Evolutionary conservation across 2,797 vertebrate species (phyloP).

Genomic region (Manis javanica): DNA sequence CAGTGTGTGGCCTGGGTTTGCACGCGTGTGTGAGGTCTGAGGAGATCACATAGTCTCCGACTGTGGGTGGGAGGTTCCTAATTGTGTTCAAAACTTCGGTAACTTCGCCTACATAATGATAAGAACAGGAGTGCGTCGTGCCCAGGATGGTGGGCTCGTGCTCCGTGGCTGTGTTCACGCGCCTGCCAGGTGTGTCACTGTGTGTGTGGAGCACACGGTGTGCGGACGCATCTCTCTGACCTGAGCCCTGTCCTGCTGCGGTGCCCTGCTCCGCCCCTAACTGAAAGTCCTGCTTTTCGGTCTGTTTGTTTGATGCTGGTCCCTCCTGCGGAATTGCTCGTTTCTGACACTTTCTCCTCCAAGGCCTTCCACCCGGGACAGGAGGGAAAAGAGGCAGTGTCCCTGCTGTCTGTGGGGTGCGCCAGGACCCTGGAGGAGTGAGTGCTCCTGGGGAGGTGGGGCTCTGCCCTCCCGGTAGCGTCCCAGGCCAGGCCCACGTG

Average conservation of each 20-base stretch:
- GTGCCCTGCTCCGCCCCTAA: background rate
- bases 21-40: background rate
- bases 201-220: rapidly evolving
- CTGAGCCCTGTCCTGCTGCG: rapidly evolving
- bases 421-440: background rate
- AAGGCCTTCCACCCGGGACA: background rate
- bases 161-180: background rate
- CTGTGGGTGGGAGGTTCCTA: rapidly evolving
- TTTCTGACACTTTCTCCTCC: background rate
- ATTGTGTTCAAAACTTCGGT: background rate
- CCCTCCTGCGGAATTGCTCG: background rate
- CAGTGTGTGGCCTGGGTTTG: background rate
- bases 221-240: rapidly evolving
- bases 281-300: background rate
- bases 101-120: too few relatives aligned
- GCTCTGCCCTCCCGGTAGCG: too few relatives aligned
- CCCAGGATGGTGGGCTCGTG: rapidly evolving
- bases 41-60: too few relatives aligned
- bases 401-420: background rate
- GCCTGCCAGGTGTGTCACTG: too few relatives aligned
- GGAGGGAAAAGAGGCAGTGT: too few relatives aligned
- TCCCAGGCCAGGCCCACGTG: background rate
- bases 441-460: rapidly evolving
- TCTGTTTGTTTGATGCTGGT: background rate
- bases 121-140: too few relatives aligned